Conservation (phyloP, 2,113 vertebrate genomes). For the Ptilorrhoa leucosticta region DNA sequence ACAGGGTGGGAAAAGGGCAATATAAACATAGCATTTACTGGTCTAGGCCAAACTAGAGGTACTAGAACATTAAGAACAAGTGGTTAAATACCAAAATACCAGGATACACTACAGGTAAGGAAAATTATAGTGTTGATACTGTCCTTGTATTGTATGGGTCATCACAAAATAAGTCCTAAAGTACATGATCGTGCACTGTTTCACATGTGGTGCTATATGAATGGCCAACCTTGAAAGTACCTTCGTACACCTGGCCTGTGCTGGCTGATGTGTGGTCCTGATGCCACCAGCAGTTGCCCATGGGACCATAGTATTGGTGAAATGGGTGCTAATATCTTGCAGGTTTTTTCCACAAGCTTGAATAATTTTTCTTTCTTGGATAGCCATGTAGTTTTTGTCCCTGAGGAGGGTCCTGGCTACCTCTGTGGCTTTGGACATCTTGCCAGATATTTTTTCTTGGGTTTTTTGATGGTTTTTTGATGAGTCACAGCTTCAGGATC, state of each 20-base stretch:
- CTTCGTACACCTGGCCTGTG: background rate
- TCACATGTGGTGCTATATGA: background rate
- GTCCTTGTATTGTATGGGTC: background rate
- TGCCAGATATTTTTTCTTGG: background rate
- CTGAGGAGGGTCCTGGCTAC: background rate
- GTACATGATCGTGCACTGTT: background rate
- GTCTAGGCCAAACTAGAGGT: background rate
- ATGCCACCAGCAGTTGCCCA: background rate
- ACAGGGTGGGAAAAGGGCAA: background rate
- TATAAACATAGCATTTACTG: background rate
- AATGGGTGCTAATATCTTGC: background rate
- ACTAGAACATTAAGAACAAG: background rate
- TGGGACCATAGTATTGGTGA: background rate
- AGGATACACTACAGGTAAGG: constrained; percentile 47
- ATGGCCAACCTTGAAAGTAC: background rate
- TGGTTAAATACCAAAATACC: constrained; percentile 27
- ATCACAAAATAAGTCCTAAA: background rate
- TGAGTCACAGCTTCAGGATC: background rate
- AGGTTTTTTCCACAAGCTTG: background rate
- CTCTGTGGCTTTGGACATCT: background rate
- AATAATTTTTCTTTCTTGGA: background rate
- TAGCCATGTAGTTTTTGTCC: background rate
- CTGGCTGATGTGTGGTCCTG: background rate
- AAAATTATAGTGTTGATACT: background rate
- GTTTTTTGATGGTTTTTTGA: background rate